Evolutionary conservation across 92 coral and sea anemone genomes (phyloP).

Genomic region (Galaxea fascicularis): DNA sequence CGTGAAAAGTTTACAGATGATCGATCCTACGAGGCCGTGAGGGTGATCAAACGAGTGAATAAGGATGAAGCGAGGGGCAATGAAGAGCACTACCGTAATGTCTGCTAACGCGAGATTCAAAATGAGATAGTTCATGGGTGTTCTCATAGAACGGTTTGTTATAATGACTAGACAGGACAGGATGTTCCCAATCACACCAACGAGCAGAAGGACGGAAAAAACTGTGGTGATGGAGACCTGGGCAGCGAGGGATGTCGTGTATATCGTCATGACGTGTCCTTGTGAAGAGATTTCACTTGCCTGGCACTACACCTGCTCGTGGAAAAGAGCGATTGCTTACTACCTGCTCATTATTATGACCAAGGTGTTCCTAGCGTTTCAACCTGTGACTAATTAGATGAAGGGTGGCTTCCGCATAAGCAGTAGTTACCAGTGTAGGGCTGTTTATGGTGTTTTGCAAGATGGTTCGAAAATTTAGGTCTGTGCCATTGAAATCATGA

Average conservation of each 20-base stretch:
- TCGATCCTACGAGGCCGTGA: constrained; percentile 42
- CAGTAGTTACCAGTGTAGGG: neutral
- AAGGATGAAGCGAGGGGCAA: constrained; percentile 48
- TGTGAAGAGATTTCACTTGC: neutral
- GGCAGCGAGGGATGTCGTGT: constrained; percentile 43
- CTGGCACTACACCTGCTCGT: neutral
- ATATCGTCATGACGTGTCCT: constrained; percentile 13
- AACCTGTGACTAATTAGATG: neutral
- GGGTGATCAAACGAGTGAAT: constrained; percentile 60
- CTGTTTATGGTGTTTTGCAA: neutral
- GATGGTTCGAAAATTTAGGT: neutral
- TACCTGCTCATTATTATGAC: no score
- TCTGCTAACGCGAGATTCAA: constrained; percentile 47
- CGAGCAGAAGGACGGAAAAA: constrained; percentile 22
- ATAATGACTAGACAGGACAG: constrained; percentile 40
- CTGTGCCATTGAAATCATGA: neutral
- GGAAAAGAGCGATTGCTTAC: neutral
- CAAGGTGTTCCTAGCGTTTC: no score
- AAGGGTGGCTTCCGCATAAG: neutral
- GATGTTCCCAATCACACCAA: constrained; percentile 42
- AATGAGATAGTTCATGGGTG: constrained; percentile 55
- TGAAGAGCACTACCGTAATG: constrained; percentile 33
- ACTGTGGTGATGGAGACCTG: constrained; percentile 32
- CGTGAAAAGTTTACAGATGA: constrained; percentile 65
- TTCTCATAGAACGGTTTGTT: constrained; percentile 42